Base-by-base conservation (phyloP, 2,113 vertebrate genomes). In the Meles meles region DNA sequence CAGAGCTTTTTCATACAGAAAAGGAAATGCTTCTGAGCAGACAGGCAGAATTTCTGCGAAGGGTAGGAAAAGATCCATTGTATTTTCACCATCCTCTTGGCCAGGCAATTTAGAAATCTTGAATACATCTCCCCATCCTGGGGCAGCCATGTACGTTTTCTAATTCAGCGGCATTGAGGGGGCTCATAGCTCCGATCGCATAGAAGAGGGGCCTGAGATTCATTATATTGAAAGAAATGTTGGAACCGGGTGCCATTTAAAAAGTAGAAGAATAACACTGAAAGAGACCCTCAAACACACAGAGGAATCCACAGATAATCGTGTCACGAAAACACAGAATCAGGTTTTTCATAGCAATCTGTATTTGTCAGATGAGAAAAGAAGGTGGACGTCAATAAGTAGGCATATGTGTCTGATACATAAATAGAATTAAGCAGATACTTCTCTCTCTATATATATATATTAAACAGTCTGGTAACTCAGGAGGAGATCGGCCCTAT, bases 371-470 rank as follows among this genome's bases (percentile, higher is more conserved):
- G 47, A 47, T 25, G 18, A 21, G 49, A 59, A 31, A 47, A 13
- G 3, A 11, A 77, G 8, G n/a, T 17, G 17, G 23, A 23, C 34
- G 34, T 83, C 18, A 6, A 10, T 34, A 25, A 5, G 2, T 39
- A 39, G 2, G 18, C 25, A 39, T 34, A 25, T 13, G 23, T 0
- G 5, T 42, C 10, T 1, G 4, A 42, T 2, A 31, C 69, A 14
- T 1, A 8, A 10, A 2, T 5, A 11, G 14, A 52, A 47, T n/a
- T 9, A 31, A 52, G 34, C 12, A 57, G 21, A 42, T 25, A 10
- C n/a, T 47, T 61, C 25, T 47, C n/a, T n/a, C n/a, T n/a, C n/a
- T n/a, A 17, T 12, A 9, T 9, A n/a, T 69, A 4, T 44, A 4
- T 55, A 9, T 65, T 20, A 44, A 79, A 15, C 15, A 7, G 2